These are phyloP conservation scores for Vesta saturnalis DNA, from an alignment of 2,888 invertebrate genomes.

Conservation along the genomic window DNA sequence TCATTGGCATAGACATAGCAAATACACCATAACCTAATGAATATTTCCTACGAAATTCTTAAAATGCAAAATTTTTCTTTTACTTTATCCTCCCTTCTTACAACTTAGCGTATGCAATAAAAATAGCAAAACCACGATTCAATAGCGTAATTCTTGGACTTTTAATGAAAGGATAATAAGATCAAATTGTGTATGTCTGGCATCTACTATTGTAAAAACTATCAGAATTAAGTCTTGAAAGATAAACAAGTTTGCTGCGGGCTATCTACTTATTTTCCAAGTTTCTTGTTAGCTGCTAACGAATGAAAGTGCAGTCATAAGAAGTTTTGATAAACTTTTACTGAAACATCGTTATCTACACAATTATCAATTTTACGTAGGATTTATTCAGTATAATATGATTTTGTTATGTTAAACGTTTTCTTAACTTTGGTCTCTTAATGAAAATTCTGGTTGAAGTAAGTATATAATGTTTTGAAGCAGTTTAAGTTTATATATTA, in stretches of 20 bases:
- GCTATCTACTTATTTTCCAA: not conserved
- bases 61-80: no score
- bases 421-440: not conserved
- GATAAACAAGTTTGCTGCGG: conserved; percentile 10
- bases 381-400: not conserved
- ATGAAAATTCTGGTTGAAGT: not conserved
- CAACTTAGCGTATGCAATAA: no score
- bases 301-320: conserved; percentile 1
- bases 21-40: no score
- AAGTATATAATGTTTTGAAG: no score
- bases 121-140: no score
- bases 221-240: not conserved
- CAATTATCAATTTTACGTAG: not conserved
- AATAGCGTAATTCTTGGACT: no score
- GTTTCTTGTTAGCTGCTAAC: conserved; percentile 3
- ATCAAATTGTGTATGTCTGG: not conserved
- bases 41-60: no score
- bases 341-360: not conserved
- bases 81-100: no score
- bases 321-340: conserved; percentile 10
- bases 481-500: no score
- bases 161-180: no score
- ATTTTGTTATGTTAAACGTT: not conserved
- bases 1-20: no score
- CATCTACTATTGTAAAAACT: not conserved